Percentiles rank a stretch among this genome's conserved stretches.
Conservation (phyloP, 2,113 vertebrate genomes). For the Varanus komodoensis region DNA sequence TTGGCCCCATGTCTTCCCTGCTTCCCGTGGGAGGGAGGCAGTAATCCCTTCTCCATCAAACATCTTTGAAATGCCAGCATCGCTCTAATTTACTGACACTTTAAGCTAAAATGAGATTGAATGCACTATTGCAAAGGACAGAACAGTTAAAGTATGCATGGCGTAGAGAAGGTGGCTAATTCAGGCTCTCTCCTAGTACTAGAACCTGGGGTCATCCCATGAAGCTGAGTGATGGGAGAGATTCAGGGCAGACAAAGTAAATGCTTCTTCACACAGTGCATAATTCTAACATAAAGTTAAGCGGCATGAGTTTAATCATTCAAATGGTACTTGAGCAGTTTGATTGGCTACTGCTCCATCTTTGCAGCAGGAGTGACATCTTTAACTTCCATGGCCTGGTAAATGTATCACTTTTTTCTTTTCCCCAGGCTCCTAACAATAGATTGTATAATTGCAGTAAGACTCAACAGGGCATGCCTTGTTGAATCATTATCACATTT, state of each 20-base stretch:
- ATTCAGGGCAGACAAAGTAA: too few relatives aligned
- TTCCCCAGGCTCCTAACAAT: constrained; percentile 43
- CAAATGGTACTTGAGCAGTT: constrained; percentile 65
- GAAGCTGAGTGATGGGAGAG: too few relatives aligned
- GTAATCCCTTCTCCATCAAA: too few relatives aligned
- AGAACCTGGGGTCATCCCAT: too few relatives aligned
- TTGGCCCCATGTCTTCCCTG: too few relatives aligned
- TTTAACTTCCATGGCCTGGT: constrained; percentile 65
- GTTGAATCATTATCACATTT: constrained; percentile 75
- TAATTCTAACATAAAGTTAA: constrained; percentile 46
- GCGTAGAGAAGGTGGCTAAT: too few relatives aligned
- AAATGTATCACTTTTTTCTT: constrained; percentile 47
- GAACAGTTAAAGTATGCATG: too few relatives aligned
- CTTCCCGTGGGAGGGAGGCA: too few relatives aligned
- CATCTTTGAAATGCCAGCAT: background rate
- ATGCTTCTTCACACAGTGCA: too few relatives aligned
- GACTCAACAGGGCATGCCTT: constrained; percentile 74
- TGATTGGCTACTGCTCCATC: constrained; percentile 67
- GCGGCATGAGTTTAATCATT: constrained; percentile 67
- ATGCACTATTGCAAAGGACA: background rate
- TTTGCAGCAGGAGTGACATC: constrained; percentile 72
- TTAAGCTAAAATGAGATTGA: background rate
- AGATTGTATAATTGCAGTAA: constrained; percentile 72
- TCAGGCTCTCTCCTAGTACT: too few relatives aligned
- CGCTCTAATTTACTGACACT: background rate